Conservation (phyloP, 2,797 vertebrate species). For the Parauchenoglanis punctatus region DNA sequence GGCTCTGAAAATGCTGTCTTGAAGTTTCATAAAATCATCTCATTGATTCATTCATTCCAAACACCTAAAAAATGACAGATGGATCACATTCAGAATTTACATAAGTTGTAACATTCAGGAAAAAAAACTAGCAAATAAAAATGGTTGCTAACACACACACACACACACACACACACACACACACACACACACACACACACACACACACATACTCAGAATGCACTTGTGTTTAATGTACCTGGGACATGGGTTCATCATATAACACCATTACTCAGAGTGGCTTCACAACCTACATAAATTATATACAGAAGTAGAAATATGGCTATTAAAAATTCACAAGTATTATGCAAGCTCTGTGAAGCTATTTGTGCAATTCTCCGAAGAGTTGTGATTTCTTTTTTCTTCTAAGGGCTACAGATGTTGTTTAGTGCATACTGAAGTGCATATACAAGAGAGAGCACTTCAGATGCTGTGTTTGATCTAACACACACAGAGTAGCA, state of each 20-base stretch:
- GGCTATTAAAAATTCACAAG: constrained; percentile 13
- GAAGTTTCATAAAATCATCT: neutral
- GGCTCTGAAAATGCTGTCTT: neutral
- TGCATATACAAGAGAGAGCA: constrained; percentile 3
- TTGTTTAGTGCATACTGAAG: constrained; percentile 3
- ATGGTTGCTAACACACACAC: neutral
- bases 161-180: neutral
- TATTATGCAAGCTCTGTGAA: neutral
- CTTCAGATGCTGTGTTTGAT: neutral
- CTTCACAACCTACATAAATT: neutral
- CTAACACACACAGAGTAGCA: neutral
- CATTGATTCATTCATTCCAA: neutral
- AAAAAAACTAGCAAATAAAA: neutral
- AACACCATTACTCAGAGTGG: neutral
- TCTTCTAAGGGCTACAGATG: neutral
- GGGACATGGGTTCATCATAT: neutral
- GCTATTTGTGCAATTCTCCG: constrained; percentile 21
- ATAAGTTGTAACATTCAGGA: neutral
- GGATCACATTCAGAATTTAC: neutral
- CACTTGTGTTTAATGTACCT: neutral
- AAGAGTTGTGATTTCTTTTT: neutral
- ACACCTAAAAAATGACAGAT: neutral
- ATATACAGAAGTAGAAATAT: neutral
- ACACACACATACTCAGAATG: neutral
- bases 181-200: neutral